Conservation (phyloP, 2,797 vertebrate species). For the Tragelaphus oryx region DNA sequence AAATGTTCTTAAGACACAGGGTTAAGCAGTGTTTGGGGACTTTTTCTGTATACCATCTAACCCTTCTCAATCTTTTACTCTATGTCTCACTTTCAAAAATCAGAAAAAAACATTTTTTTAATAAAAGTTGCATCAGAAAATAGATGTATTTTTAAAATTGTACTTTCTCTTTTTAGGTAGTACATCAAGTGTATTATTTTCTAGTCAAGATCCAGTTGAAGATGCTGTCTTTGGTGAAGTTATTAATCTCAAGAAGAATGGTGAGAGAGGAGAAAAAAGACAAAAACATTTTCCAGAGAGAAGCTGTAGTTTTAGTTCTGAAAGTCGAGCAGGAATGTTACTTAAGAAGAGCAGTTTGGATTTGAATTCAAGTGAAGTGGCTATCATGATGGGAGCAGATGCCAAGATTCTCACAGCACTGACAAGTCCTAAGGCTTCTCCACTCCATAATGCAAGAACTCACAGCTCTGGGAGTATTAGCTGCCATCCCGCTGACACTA, state of each 20-base stretch:
- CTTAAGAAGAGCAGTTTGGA: conserved; percentile 90
- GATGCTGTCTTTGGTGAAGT: conserved; percentile 82
- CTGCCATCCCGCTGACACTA: conserved; percentile 70
- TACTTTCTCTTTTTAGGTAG: conserved; percentile 74
- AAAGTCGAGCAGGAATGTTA: conserved; percentile 92
- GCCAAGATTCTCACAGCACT: conserved; percentile 93
- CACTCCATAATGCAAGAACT: conserved; percentile 58
- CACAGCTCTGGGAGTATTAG: conserved; percentile 81
- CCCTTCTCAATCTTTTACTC: neutral
- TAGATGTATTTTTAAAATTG: neutral
- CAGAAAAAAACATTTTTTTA: neutral
- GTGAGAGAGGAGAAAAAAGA: conserved; percentile 85
- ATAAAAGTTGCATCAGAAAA: conserved; percentile 22
- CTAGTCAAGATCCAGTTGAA: conserved; percentile 83
- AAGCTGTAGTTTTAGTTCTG: conserved; percentile 96
- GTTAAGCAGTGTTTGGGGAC: neutral
- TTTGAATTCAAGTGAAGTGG: conserved; percentile 88
- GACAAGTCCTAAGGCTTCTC: conserved; percentile 79
- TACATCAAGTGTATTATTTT: conserved; percentile 82
- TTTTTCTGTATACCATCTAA: neutral
- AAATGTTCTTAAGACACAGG: neutral
- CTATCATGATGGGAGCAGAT: conserved; percentile 94
- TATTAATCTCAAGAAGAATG: conserved; percentile 75
- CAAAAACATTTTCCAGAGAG: conserved; percentile 91
- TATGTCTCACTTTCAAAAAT: neutral